Evolutionary conservation across 2,888 invertebrate species (phyloP), one percentile per base, ranked within the genome.

Genomic region (Apotomis capreana): DNA sequence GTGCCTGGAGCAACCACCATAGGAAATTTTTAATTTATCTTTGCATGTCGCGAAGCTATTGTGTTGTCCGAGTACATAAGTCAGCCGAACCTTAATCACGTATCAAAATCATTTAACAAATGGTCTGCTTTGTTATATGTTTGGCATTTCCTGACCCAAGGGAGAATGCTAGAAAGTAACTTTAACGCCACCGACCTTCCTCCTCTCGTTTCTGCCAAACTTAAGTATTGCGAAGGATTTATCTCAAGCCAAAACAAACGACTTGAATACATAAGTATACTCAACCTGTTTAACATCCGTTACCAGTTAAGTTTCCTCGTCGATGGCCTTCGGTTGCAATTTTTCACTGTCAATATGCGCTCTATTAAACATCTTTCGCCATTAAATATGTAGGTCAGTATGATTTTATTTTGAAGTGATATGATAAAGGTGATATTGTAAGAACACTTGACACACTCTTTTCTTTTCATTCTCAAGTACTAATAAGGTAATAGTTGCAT

Each of bases 301-400:
- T 63, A 44, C n/a, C 52, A 58, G 36, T 44, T 54, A 49, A 54
- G 54, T 26, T 67, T 67, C 61, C 55, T 49, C 9, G 70, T 70
- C 36, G 70, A 60, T 61, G 55, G 55, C 70, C 70, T 70, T 70
- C 70, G n/a, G 37, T 37, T 70, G 54, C 70, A 70, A 40, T 60
- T 44, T 70, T 70, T 59, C 65, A 61, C 60, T 59, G 52, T 12
- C 64, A 54, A 63, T 55, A 62, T 57, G 15, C 12, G 36, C 12
- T 26, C 49, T 37, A 49, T 49, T 49, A 10, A 49, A 1, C 6
- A 40, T 10, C 49, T 3, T 49, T 49, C 49, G 49, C 9, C 9
- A 40, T 40, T 40, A 49, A 49, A 49, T 8, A 44, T 5, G 9
- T 49, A 49, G 9, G 49, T 10, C 6, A 3, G 49, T 49, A 49